These are phyloP conservation scores for Anguilla obscura DNA, from an alignment of 2,797 vertebrate species.

Conservation along the genomic window DNA sequence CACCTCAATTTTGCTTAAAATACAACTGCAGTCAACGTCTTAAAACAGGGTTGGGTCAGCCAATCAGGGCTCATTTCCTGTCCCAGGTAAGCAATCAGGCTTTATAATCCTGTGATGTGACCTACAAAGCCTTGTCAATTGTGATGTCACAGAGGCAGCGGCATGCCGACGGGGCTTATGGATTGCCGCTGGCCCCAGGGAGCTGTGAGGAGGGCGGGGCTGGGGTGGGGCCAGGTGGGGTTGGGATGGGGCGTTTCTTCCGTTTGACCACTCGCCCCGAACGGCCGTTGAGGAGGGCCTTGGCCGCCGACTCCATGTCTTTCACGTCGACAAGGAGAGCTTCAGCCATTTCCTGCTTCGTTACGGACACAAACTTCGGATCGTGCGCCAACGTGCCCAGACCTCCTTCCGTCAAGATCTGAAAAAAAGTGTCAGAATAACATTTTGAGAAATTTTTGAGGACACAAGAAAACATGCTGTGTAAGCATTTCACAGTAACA, in stretches of 20 bases:
- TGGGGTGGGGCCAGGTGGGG: conserved; percentile 60
- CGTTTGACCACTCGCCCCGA: conserved; percentile 46
- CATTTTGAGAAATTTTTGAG: too few relatives aligned
- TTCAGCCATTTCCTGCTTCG: conserved; percentile 77
- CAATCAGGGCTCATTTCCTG: conserved; percentile 32
- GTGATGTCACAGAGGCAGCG: conserved; percentile 37
- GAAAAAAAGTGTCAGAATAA: too few relatives aligned
- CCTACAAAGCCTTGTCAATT: conserved; percentile 35
- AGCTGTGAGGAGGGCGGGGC: conserved; percentile 46
- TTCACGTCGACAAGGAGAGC: conserved; percentile 70
- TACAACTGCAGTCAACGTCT: conserved; percentile 44
- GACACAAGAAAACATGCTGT: too few relatives aligned
- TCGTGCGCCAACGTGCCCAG: conserved; percentile 73
- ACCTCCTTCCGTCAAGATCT: conserved; percentile 79
- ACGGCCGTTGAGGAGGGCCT: conserved; percentile 67
- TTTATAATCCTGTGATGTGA: conserved; percentile 49
- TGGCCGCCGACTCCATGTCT: conserved; percentile 74
- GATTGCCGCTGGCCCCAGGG: conserved; percentile 44
- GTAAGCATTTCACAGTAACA: too few relatives aligned
- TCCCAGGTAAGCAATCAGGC: conserved; percentile 42
- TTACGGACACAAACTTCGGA: conserved; percentile 66
- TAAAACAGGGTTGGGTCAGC: conserved; percentile 42
- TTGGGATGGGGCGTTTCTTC: conserved; percentile 64
- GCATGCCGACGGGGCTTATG: conserved; percentile 38
- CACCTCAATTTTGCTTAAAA: conserved; percentile 38